phyloP scores from a whole-genome alignment of 2,113 vertebrate species.

The Carollia perspicillata region DNA sequence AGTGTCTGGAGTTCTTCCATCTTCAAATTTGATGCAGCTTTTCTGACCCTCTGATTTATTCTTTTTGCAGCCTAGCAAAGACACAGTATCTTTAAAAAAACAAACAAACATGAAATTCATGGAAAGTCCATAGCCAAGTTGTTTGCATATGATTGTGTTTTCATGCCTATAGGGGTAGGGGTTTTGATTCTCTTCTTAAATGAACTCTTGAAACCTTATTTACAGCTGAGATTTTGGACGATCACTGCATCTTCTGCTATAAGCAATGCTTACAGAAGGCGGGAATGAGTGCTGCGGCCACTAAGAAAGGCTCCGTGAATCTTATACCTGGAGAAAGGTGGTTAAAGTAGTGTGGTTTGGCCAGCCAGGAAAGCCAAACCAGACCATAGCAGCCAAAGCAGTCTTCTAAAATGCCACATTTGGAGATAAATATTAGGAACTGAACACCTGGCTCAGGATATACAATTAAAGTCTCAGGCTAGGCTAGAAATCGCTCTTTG shows the following conservation, averaged over 20 bases:
- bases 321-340: not conserved
- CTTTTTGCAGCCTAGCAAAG: slow-evolving; percentile 41
- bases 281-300: not conserved
- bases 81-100: not conserved
- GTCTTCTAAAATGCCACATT: slow-evolving; percentile 4
- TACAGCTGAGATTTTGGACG: not conserved
- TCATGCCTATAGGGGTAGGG: not conserved
- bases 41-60: slow-evolving; percentile 10
- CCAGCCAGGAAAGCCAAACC: not conserved
- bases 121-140: not conserved
- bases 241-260: not conserved
- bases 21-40: slow-evolving; percentile 41
- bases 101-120: not conserved
- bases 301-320: not conserved
- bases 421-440: slow-evolving; percentile 44
- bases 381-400: not conserved
- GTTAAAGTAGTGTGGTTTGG: not conserved
- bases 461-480: slow-evolving; percentile 67
- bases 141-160: not conserved
- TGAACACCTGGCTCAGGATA: slow-evolving; percentile 54
- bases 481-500: slow-evolving; percentile 52
- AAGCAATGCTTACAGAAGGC: not conserved
- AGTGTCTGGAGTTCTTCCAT: slow-evolving; percentile 44
- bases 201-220: not conserved
- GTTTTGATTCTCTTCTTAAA: not conserved